Base-by-base conservation (phyloP, 2,797 vertebrate species). In the Gadopsis bispinosus region DNA sequence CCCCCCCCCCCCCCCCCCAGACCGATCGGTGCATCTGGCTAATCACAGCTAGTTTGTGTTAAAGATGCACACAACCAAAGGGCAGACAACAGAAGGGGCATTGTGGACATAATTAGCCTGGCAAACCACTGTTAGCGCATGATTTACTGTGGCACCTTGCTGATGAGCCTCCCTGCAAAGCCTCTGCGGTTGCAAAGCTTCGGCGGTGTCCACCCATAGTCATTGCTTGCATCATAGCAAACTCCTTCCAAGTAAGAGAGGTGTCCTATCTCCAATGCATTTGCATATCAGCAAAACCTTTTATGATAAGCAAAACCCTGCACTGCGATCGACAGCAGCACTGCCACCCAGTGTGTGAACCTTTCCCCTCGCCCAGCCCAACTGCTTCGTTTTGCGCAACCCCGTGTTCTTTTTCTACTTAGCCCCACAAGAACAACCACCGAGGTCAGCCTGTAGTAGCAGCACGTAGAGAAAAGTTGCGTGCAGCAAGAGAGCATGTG, bases 271-370 rank as follows among this genome's bases (percentile, higher is more conserved):
- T 73, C 43, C 26, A n/a, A 8, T 35, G 33, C 58, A 62, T 82
- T 69, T 76, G 68, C 70, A 71, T 83, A 73, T 91, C 91, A 91
- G 91, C 85, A 85, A 87, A 89, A 83, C 51, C 76, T 86, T 80
- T 80, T 75, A 71, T 22, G 63, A 89, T 81, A 83, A 89, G 84
- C 65, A 78, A 83, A 90, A 85, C 51, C 59, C 65, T 65, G 61
- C 77, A 83, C 29, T 41, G 75, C 55, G 80, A 88, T 83, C 19
- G 67, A 83, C 66, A 71, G 75, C 81, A 81, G 60, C 69, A 68
- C 70, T 79, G 55, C 73, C 80, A 58, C 73, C 75, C 69, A 60
- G 41, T 10, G 50, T 64, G 63, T 82, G 56, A 82, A 83, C 67
- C 54, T 37, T 74, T 77, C 37, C 8, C 66, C 77, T 79, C 29